These are phyloP conservation scores for Dufourea novaeangliae DNA, from an alignment of 1,140 invertebrate species.

Conservation along the genomic window DNA sequence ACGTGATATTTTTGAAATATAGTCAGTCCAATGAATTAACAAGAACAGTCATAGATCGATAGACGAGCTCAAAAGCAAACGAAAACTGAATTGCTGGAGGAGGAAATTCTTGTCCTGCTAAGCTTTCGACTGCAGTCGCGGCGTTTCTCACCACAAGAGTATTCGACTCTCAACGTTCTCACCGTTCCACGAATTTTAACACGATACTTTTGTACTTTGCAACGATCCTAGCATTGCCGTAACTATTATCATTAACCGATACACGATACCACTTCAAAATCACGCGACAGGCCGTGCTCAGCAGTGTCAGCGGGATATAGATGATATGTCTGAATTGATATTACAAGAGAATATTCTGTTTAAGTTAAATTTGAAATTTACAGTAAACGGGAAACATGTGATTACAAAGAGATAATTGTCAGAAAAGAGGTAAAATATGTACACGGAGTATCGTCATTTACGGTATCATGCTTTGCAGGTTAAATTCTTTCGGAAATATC, in stretches of 20 bases:
- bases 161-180: constrained; percentile 64
- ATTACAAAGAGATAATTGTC: background rate
- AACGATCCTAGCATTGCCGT: constrained; percentile 4
- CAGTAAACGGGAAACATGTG: too few species aligned
- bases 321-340: background rate
- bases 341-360: background rate
- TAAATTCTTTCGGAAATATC: background rate
- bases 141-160: constrained; percentile 43
- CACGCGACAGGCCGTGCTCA: constrained; percentile 19
- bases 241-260: constrained; percentile 49
- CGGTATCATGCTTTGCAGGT: background rate
- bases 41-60: background rate
- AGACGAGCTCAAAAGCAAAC: constrained; percentile 29
- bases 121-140: constrained; percentile 2
- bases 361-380: too few species aligned
- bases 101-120: constrained; percentile 13
- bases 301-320: constrained; percentile 28
- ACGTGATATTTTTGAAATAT: constrained; percentile 11
- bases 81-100: constrained; percentile 29
- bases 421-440: background rate
- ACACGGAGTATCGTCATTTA: background rate
- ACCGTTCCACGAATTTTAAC: constrained; percentile 57
- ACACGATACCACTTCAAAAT: constrained; percentile 69
- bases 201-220: constrained; percentile 61
- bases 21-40: constrained; percentile 28